Percentiles rank a stretch among this genome's conserved stretches.
These are phyloP conservation scores for Tribolium freemani DNA, from an alignment of 2,888 invertebrate genomes.

Conservation along the genomic window DNA sequence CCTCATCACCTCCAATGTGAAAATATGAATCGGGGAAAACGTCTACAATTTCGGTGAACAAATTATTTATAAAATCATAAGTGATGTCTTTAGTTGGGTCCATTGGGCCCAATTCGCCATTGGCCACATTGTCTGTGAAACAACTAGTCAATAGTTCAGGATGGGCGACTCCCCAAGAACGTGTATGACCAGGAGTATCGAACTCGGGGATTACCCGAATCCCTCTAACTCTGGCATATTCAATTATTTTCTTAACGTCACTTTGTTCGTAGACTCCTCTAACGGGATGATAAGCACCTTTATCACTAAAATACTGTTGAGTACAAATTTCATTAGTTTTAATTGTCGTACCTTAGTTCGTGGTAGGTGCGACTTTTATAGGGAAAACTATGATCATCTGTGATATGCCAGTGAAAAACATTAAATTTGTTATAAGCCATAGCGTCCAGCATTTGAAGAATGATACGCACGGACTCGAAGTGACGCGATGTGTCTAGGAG, in stretches of 20 bases:
- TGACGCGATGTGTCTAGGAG: slow-evolving; percentile 91
- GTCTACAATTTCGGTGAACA: slow-evolving; percentile 78
- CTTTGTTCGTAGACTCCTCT: slow-evolving; percentile 75
- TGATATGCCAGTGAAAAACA: slow-evolving; percentile 96
- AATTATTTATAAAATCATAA: slow-evolving; percentile 76
- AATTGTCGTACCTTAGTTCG: slow-evolving; percentile 74
- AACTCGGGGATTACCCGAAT: slow-evolving; percentile 93
- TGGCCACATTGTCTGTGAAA: slow-evolving; percentile 63
- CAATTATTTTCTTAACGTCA: slow-evolving; percentile 78
- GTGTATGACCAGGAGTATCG: slow-evolving; percentile 91
- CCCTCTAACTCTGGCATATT: slow-evolving; percentile 84
- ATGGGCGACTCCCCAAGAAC: slow-evolving; percentile 87
- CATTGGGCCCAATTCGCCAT: slow-evolving; percentile 82
- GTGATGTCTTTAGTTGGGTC: slow-evolving; percentile 79
- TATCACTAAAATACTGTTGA: slow-evolving; percentile 66
- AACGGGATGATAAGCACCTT: slow-evolving; percentile 78
- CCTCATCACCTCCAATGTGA: slow-evolving; percentile 96
- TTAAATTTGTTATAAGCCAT: slow-evolving; percentile 95
- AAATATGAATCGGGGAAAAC: slow-evolving; percentile 86
- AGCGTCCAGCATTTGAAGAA: slow-evolving; percentile 80
- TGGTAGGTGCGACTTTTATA: slow-evolving; percentile 86
- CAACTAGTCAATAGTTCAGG: slow-evolving; percentile 83
- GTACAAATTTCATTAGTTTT: neutral
- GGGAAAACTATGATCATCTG: slow-evolving; percentile 94
- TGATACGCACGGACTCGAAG: slow-evolving; percentile 78